These are phyloP conservation scores for Todus mexicanus DNA, from an alignment of 2,797 vertebrate species.

Conservation along the genomic window DNA sequence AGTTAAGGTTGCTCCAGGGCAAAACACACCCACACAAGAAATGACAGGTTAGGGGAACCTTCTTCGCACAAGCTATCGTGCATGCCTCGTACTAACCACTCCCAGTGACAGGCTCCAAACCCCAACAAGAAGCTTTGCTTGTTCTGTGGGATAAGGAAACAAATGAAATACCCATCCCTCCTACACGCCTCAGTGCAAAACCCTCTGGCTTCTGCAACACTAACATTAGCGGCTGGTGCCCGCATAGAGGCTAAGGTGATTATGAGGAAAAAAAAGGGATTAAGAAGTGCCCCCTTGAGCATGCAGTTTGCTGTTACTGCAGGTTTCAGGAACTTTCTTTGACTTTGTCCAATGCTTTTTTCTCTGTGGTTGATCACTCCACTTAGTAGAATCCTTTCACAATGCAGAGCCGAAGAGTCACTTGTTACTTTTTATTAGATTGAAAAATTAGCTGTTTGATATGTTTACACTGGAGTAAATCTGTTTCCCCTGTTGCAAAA, in stretches of 20 bases:
- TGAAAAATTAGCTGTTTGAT: not conserved
- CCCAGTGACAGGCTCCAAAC: conserved; percentile 40
- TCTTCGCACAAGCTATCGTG: conserved; percentile 9
- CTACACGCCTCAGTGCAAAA: not conserved
- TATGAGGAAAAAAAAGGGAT: not conserved
- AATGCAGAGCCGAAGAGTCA: not conserved
- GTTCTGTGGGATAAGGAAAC: conserved; percentile 1
- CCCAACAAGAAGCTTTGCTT: conserved; percentile 28
- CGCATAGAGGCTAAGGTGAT: not conserved
- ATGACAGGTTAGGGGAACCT: conserved; percentile 54
- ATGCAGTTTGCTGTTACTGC: not conserved
- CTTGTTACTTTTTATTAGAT: not conserved
- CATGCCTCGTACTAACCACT: conserved; percentile 15
- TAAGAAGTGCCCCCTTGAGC: not conserved
- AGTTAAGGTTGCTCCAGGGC: conserved; percentile 59
- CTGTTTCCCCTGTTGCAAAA: not conserved
- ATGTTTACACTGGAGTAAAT: not conserved
- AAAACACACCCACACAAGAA: conserved; percentile 65
- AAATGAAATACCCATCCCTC: not conserved
- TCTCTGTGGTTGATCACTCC: not conserved
- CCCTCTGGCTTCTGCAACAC: not conserved
- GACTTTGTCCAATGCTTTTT: not conserved
- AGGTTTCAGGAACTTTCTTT: not conserved
- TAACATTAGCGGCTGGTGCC: not conserved
- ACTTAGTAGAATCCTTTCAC: not conserved